Percentiles rank a stretch among this genome's conserved stretches.
These are phyloP conservation scores for Xestoiulus laeticollis DNA, from an alignment of 2,888 invertebrate genomes.

Conservation along the genomic window DNA sequence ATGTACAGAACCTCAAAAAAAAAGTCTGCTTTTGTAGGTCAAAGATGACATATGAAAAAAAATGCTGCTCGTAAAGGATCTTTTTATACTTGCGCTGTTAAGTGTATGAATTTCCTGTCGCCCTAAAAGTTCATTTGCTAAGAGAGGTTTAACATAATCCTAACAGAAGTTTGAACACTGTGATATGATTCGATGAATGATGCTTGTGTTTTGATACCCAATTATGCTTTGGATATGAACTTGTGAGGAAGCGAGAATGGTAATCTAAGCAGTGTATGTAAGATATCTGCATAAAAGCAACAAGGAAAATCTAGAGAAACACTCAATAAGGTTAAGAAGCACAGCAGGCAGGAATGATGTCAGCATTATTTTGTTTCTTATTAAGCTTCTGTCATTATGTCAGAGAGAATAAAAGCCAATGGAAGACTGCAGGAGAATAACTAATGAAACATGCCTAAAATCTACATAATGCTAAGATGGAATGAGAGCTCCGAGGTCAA, in stretches of 20 bases:
- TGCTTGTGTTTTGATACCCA: neutral
- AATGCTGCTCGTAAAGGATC: no score
- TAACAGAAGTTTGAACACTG: neutral
- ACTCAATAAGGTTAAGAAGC: slow-evolving; percentile 41
- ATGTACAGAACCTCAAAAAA: no score
- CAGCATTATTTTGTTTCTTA: slow-evolving; percentile 20
- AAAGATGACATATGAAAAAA: no score
- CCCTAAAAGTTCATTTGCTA: neutral
- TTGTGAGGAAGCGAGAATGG: neutral
- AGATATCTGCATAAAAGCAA: slow-evolving; percentile 32
- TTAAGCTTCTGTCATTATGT: neutral
- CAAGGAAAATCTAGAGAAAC: slow-evolving; percentile 15
- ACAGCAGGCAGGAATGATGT: slow-evolving; percentile 41
- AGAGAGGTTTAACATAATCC: neutral
- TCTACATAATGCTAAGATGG: neutral
- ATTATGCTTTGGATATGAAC: neutral
- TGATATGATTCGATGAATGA: no score
- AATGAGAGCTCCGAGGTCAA: neutral
- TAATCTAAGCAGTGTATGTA: slow-evolving; percentile 20
- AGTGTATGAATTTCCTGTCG: no score
- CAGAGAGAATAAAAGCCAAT: slow-evolving; percentile 20
- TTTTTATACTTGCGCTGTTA: no score
- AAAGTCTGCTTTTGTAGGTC: no score
- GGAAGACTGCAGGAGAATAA: slow-evolving; percentile 21
- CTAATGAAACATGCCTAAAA: slow-evolving; percentile 8